phyloP scores from a whole-genome alignment of 2,797 vertebrate species.

The Hemibagrus guttatus region DNA sequence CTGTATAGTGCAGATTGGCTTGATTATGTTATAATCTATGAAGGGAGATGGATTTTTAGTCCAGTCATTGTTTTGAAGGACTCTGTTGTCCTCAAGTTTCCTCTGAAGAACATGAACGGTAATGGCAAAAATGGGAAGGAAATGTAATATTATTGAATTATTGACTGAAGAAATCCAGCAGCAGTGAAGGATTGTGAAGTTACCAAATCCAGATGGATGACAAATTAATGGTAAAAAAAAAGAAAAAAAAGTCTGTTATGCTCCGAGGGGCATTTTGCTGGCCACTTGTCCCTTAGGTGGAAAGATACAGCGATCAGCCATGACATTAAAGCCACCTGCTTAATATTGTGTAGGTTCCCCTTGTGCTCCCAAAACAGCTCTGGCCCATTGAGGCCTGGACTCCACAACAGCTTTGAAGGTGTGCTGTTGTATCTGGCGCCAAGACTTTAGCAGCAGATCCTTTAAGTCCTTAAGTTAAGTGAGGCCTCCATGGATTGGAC shows the following conservation, averaged over 20 bases:
- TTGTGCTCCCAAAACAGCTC: too few relatives aligned
- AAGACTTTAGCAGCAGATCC: too few relatives aligned
- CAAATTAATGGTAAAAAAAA: background rate
- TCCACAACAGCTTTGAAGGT: too few relatives aligned
- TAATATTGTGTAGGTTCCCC: too few relatives aligned
- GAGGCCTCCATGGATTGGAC: too few relatives aligned
- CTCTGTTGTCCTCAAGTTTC: background rate
- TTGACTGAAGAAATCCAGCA: slow-evolving; percentile 17
- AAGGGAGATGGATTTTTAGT: slow-evolving; percentile 28
- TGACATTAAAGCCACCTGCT: too few relatives aligned
- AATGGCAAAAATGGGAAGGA: slow-evolving; percentile 4
- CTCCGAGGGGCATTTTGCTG: background rate
- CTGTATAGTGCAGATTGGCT: background rate
- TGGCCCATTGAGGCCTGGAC: too few relatives aligned
- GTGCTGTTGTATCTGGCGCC: too few relatives aligned
- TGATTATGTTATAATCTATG: slow-evolving; percentile 8
- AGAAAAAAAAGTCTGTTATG: background rate
- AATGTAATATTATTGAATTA: background rate
- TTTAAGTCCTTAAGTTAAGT: too few relatives aligned
- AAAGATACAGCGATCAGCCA: too few relatives aligned
- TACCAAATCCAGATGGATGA: background rate
- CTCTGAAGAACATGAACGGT: background rate
- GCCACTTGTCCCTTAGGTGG: background rate
- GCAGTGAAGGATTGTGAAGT: slow-evolving; percentile 19
- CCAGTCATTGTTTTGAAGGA: background rate